Percentiles rank a stretch among this genome's conserved stretches.
Conservation (phyloP, 92 coral and sea anemone species). For the Heteractis magnifica region DNA sequence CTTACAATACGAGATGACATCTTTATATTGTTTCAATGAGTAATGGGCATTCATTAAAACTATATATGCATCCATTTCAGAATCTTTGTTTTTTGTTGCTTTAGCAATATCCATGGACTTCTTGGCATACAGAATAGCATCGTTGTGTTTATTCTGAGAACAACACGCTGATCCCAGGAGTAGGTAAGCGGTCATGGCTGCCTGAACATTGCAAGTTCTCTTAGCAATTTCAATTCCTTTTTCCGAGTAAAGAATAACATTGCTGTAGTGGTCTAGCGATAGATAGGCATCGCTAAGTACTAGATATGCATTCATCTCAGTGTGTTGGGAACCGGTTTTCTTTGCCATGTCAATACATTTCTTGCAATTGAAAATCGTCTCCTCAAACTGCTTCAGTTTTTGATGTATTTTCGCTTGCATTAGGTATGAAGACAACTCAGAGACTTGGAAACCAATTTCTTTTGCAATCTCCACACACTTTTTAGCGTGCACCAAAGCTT, state of each 20-base stretch:
- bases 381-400: not conserved
- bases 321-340: not conserved
- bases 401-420: not conserved
- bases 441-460: not conserved
- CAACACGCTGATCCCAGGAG: not conserved
- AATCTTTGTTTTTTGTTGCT: not conserved
- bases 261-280: not conserved
- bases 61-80: not conserved
- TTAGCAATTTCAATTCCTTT: not conserved
- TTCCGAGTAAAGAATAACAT: not conserved
- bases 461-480: not conserved
- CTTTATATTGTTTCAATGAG: not conserved
- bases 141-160: too few relatives aligned
- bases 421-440: not conserved
- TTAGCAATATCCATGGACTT: too few relatives aligned
- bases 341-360: not conserved
- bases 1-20: constrained; percentile 2
- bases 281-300: not conserved
- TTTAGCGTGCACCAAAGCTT: not conserved
- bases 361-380: not conserved
- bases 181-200: not conserved
- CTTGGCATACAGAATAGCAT: not conserved
- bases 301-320: not conserved
- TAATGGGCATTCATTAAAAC: not conserved
- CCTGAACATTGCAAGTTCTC: too few relatives aligned